phyloP scores from a whole-genome alignment of 37 sponge, comb jelly and placozoan species.

The Haliclona indistincta region DNA sequence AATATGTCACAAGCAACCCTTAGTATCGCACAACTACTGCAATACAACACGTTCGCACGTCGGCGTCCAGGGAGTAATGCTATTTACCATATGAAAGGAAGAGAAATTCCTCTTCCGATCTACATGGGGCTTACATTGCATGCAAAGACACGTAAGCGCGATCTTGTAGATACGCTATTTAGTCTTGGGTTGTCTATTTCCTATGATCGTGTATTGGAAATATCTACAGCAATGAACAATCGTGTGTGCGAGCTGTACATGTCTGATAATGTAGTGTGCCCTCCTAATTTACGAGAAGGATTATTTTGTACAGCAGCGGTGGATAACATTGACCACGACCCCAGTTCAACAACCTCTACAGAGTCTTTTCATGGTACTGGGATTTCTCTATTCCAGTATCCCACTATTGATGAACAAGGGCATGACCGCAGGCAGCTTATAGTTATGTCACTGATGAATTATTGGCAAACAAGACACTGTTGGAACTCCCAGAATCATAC shows the following conservation, averaged over 20 bases:
- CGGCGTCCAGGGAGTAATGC: background rate
- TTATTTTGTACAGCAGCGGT: constrained; percentile 23
- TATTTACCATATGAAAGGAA: background rate
- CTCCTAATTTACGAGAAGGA: constrained; percentile 15
- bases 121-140: constrained; percentile 22
- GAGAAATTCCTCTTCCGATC: constrained; percentile 45
- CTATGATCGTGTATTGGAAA: constrained; percentile 30
- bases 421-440: background rate
- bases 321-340: constrained; percentile 36
- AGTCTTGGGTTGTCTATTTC: constrained; percentile 34
- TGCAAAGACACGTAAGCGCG: constrained; percentile 28
- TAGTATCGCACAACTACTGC: constrained; percentile 28
- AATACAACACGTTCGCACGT: constrained; percentile 12
- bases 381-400: constrained; percentile 36
- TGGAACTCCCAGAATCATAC: background rate
- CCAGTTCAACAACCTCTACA: constrained; percentile 22
- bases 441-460: background rate
- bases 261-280: constrained; percentile 21
- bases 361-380: constrained; percentile 45
- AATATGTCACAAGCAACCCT: background rate
- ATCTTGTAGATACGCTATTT: constrained; percentile 29
- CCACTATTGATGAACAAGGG: constrained; percentile 14
- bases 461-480: background rate
- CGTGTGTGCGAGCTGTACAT: constrained; percentile 15
- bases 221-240: constrained; percentile 30